These are phyloP conservation scores for Psilopsiagon aymara DNA, from an alignment of 2,113 vertebrate species.

Conservation along the genomic window DNA sequence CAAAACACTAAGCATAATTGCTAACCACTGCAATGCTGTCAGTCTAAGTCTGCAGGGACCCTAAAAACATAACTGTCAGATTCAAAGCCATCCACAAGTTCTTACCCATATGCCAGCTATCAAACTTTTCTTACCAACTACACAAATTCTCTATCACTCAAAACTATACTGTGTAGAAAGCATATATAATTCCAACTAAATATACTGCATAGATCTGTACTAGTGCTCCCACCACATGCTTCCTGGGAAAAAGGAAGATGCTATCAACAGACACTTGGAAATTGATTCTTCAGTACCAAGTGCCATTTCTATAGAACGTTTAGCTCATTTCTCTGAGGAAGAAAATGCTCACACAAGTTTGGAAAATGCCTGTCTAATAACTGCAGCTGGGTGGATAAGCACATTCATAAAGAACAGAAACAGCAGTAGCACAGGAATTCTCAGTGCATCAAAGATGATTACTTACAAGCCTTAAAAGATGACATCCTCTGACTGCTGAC, in stretches of 20 bases:
- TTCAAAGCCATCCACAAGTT: neutral
- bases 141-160: neutral
- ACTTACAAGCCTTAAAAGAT: neutral
- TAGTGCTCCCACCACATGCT: neutral
- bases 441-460: neutral
- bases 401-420: neutral
- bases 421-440: neutral
- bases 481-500: neutral
- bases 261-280: neutral
- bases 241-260: neutral
- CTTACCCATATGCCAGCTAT: neutral
- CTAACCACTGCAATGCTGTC: neutral
- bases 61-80: neutral
- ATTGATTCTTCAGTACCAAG: neutral
- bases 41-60: neutral
- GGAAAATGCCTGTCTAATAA: neutral
- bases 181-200: neutral
- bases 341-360: neutral
- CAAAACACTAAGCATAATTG: neutral
- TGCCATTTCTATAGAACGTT: neutral
- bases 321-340: neutral
- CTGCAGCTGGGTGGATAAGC: neutral
- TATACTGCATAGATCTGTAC: neutral
- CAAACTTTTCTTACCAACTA: neutral
- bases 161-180: neutral